Conservation (phyloP, 1,140 invertebrate genomes). For the Apolygus lucorum region DNA sequence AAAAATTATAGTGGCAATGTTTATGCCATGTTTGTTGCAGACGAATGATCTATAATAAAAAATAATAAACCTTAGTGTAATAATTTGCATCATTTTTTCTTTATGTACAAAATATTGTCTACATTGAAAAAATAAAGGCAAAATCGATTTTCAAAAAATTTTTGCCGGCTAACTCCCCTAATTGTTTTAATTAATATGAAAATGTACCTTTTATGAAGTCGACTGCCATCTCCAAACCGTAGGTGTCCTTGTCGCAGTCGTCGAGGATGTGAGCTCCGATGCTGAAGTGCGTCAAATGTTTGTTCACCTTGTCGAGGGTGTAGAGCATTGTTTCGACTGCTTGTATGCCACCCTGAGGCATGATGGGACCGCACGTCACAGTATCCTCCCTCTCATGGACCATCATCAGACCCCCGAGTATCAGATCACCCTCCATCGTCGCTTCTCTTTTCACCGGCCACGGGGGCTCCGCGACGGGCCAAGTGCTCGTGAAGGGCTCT, state of each 20-base stretch:
- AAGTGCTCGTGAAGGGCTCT: not conserved
- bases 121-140: not conserved
- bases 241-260: slow-evolving; percentile 94
- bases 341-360: slow-evolving; percentile 88
- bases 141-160: not conserved
- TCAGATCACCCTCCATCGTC: slow-evolving; percentile 66
- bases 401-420: slow-evolving; percentile 90
- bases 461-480: slow-evolving; percentile 8
- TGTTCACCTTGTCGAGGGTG: slow-evolving; percentile 79
- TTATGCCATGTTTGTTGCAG: too few relatives aligned
- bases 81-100: too few relatives aligned
- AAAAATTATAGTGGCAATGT: too few relatives aligned
- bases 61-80: too few relatives aligned
- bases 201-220: slow-evolving; percentile 97
- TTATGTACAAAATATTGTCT: too few relatives aligned
- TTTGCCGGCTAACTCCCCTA: not conserved
- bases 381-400: slow-evolving; percentile 82
- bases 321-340: slow-evolving; percentile 88
- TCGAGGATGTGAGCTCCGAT: slow-evolving; percentile 82
- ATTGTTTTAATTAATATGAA: not conserved
- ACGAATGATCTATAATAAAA: too few relatives aligned
- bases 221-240: slow-evolving; percentile 90
- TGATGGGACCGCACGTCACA: slow-evolving; percentile 79
- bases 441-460: slow-evolving; percentile 85
- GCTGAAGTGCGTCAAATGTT: slow-evolving; percentile 49